Percentiles rank a stretch among this genome's conserved stretches.
phyloP scores from a whole-genome alignment of 2,797 vertebrate genomes.

The Monodelphis domestica region DNA sequence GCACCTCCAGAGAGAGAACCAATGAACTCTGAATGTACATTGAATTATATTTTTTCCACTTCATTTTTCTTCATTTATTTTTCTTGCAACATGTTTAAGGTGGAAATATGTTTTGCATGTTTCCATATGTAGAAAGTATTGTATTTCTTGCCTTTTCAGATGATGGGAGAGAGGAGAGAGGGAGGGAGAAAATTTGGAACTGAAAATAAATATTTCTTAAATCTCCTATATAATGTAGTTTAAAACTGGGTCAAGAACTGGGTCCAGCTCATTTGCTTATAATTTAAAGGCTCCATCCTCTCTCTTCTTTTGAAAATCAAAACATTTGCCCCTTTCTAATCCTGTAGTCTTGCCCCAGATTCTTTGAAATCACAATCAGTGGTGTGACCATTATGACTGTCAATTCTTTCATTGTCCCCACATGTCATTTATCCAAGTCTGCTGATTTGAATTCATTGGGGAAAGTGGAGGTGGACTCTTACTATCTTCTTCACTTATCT shows the following conservation, averaged over 20 bases:
- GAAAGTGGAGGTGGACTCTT: not conserved
- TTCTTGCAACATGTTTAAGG: not conserved
- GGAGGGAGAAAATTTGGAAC: not conserved
- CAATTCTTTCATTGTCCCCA: not conserved
- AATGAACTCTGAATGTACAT: not conserved
- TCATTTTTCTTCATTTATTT: not conserved
- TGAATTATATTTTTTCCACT: not conserved
- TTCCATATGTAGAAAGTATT: not conserved
- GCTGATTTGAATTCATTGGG: not conserved
- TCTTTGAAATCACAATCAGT: not conserved
- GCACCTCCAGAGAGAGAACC: not conserved
- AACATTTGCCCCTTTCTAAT: not conserved
- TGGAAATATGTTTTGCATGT: not conserved
- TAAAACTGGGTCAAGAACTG: not conserved
- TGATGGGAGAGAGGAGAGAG: not conserved
- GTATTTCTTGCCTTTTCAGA: not conserved
- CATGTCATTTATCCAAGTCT: not conserved
- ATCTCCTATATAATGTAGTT: not conserved
- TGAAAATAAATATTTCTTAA: not conserved
- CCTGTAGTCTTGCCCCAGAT: not conserved
- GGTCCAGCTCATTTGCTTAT: not conserved
- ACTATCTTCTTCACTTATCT: not conserved
- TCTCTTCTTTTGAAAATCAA: not conserved
- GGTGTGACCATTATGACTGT: not conserved
- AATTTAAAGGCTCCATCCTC: not conserved